phyloP scores from a whole-genome alignment of 2,797 vertebrate species.

The Helostoma temminkii region DNA sequence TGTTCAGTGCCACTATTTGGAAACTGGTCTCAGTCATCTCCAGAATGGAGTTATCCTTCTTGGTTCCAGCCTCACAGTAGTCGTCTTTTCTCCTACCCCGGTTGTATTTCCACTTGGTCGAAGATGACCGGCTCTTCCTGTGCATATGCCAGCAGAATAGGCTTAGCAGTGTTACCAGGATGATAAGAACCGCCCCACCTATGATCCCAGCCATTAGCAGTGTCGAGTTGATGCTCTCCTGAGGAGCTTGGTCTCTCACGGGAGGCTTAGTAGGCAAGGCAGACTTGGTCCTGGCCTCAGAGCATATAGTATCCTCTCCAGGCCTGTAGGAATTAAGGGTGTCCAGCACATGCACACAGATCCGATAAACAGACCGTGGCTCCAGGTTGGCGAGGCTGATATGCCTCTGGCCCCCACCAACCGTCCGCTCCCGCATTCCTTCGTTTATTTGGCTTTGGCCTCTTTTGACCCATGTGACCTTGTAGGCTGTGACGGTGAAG shows the following conservation, averaged over 20 bases:
- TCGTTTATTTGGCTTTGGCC: constrained; percentile 93
- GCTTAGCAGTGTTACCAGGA: constrained; percentile 91
- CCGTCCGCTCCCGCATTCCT: constrained; percentile 91
- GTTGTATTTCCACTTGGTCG: constrained; percentile 98
- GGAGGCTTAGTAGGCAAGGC: constrained; percentile 85
- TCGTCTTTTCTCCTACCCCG: constrained; percentile 99
- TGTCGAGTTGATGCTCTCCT: constrained; percentile 91
- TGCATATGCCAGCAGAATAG: constrained; percentile 98
- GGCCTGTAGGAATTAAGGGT: constrained; percentile 91
- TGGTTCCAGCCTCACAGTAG: constrained; percentile 98
- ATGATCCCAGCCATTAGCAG: constrained; percentile 93
- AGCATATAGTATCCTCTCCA: constrained; percentile 94
- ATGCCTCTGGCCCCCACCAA: constrained; percentile 89
- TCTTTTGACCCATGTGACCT: constrained; percentile 97
- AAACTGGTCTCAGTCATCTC: constrained; percentile 99
- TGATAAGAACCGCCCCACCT: constrained; percentile 92
- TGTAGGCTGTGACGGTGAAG: constrained; percentile 93
- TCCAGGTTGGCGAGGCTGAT: constrained; percentile 90
- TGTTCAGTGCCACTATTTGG: constrained; percentile 99
- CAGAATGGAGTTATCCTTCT: constrained; percentile 99
- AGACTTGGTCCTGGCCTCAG: constrained; percentile 92
- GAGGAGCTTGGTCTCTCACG: constrained; percentile 90
- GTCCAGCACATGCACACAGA: constrained; percentile 96
- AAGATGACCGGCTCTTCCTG: constrained; percentile 94
- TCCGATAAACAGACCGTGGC: constrained; percentile 93